phyloP scores from a whole-genome alignment of 2,888 invertebrate species.

The Polymixis lichenea region DNA sequence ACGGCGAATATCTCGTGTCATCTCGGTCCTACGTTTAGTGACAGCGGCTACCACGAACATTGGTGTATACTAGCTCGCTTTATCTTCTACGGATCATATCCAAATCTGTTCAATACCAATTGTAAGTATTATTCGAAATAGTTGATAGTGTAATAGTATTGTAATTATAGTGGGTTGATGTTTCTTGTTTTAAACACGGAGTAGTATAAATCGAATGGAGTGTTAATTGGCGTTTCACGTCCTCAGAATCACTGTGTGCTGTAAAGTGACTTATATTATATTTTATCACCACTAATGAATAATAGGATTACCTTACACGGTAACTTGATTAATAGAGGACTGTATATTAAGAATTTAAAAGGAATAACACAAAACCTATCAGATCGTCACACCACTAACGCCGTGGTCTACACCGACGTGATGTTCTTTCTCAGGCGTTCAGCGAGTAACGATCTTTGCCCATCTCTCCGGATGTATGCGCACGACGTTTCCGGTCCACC shows the following conservation, averaged over 20 bases:
- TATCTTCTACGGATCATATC: slow-evolving; percentile 49
- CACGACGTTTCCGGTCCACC: too few relatives aligned
- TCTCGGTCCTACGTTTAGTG: background rate
- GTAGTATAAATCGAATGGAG: slow-evolving; percentile 40
- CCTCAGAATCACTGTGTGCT: background rate
- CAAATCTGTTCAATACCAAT: slow-evolving; percentile 44
- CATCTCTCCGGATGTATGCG: too few relatives aligned
- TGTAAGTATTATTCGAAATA: slow-evolving; percentile 55
- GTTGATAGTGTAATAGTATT: slow-evolving; percentile 40
- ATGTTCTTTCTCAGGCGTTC: too few relatives aligned
- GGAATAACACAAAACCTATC: too few relatives aligned
- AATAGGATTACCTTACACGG: too few relatives aligned
- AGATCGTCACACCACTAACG: too few relatives aligned
- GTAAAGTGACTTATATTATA: background rate
- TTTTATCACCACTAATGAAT: background rate
- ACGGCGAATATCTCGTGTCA: background rate
- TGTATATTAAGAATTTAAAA: too few relatives aligned
- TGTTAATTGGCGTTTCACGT: background rate
- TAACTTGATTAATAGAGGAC: too few relatives aligned
- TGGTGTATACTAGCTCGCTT: slow-evolving; percentile 31
- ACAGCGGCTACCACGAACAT: background rate
- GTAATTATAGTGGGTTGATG: slow-evolving; percentile 18
- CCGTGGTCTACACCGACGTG: too few relatives aligned
- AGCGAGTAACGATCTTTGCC: too few relatives aligned
- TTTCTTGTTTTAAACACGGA: slow-evolving; percentile 27